Conservation (phyloP, 2,888 invertebrate genomes). For the Cataglyphis albicans region DNA sequence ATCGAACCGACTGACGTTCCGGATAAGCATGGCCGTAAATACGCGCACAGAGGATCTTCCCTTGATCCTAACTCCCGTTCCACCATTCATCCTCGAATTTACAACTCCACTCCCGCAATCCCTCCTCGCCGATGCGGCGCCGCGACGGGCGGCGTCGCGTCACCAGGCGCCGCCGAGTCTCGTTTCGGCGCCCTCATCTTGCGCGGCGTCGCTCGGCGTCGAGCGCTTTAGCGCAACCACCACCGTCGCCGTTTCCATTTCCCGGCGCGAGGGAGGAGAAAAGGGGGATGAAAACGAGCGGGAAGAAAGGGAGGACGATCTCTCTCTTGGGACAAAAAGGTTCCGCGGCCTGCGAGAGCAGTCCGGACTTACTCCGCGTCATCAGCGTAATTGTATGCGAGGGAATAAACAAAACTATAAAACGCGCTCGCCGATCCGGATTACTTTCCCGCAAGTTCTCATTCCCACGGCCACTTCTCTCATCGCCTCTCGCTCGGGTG, state of each 20-base stretch:
- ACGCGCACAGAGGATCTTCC: slow-evolving; percentile 20
- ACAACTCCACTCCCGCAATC: slow-evolving; percentile 24
- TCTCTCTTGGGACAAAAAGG: slow-evolving; percentile 60
- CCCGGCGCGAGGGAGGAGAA: not conserved
- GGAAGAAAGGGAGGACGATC: slow-evolving; percentile 37
- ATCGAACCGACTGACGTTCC: slow-evolving; percentile 30
- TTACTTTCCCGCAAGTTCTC: slow-evolving; percentile 77
- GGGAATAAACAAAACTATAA: slow-evolving; percentile 82
- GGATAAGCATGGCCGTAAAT: slow-evolving; percentile 42
- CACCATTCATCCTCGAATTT: slow-evolving; percentile 61
- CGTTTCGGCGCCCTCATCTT: slow-evolving; percentile 63
- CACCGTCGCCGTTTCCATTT: slow-evolving; percentile 28
- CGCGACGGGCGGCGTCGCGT: slow-evolving; percentile 19
- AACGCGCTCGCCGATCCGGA: slow-evolving; percentile 73
- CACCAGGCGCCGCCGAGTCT: slow-evolving; percentile 39
- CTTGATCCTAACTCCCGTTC: slow-evolving; percentile 52
- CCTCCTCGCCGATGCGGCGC: not conserved
- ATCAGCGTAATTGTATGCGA: slow-evolving; percentile 80
- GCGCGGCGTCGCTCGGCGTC: slow-evolving; percentile 32
- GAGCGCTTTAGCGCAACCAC: slow-evolving; percentile 54
- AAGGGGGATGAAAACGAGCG: not conserved
- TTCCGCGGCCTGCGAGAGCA: slow-evolving; percentile 41
- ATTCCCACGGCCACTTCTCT: slow-evolving; percentile 22
- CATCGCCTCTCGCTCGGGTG: not conserved
- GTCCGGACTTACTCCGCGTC: slow-evolving; percentile 70